A percentile compares a stretch with the other conserved stretches of the same genome.
phyloP scores from a whole-genome alignment of 2,888 invertebrate genomes.

The Lepas anatifera region DNA sequence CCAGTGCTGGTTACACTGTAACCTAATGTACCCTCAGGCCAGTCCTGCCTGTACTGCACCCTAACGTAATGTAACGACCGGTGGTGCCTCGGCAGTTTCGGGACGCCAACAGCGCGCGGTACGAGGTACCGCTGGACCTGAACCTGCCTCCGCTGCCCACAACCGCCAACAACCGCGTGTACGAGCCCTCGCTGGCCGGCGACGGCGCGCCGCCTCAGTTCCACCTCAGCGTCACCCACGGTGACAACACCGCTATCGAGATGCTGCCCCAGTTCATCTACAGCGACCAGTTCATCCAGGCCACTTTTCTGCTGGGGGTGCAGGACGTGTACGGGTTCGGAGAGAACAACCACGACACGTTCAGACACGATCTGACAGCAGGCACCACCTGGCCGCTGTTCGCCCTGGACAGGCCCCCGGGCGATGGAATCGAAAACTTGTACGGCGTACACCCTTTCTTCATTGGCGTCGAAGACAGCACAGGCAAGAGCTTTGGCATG shows the following conservation, averaged over 20 bases:
- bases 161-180: too few species aligned
- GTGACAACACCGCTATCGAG: neutral
- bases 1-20: too few species aligned
- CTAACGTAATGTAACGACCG: too few species aligned
- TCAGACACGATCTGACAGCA: slow-evolving; percentile 32
- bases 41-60: too few species aligned
- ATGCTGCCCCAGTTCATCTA: too few species aligned
- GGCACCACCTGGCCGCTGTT: slow-evolving; percentile 23
- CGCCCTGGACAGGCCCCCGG: slow-evolving; percentile 17
- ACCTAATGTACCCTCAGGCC: too few species aligned
- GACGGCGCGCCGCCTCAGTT: too few species aligned
- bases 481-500: slow-evolving; percentile 21
- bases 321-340: slow-evolving; percentile 37
- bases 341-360: slow-evolving; percentile 34
- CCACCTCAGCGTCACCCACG: too few species aligned
- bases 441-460: slow-evolving; percentile 25
- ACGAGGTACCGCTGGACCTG: slow-evolving; percentile 26
- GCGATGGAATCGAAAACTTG: too few species aligned
- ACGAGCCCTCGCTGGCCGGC: too few species aligned
- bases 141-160: too few species aligned
- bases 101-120: slow-evolving; percentile 16
- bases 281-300: slow-evolving; percentile 37
- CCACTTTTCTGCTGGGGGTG: slow-evolving; percentile 34
- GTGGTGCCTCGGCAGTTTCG: too few species aligned
- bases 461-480: slow-evolving; percentile 22